These are phyloP conservation scores for Matsumyia berberina DNA, from an alignment of 2,888 invertebrate species.

Conservation along the genomic window DNA sequence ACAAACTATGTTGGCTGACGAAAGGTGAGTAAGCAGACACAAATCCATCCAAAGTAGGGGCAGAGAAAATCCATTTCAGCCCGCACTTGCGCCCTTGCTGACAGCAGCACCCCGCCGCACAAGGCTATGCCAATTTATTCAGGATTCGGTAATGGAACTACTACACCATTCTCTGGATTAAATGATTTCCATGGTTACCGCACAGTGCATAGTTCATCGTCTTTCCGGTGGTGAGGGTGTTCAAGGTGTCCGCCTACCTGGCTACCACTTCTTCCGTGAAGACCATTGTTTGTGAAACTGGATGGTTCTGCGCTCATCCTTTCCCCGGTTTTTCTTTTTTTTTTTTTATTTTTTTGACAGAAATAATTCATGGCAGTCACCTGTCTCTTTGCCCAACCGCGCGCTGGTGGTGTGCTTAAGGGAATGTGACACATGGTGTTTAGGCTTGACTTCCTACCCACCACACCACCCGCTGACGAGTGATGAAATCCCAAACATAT, in stretches of 20 bases:
- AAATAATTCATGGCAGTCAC: conserved; percentile 5
- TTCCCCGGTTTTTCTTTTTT: neutral
- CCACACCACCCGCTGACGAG: neutral
- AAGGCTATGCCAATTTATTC: conserved; percentile 46
- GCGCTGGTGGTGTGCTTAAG: conserved; percentile 44
- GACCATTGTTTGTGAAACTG: neutral
- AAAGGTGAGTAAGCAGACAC: neutral
- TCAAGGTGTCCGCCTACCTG: conserved; percentile 15
- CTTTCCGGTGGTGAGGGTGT: conserved; percentile 22
- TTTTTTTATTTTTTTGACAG: neutral
- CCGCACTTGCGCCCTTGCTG: conserved; percentile 53
- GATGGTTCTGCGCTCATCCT: neutral
- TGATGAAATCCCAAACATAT: neutral
- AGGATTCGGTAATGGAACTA: conserved; percentile 46
- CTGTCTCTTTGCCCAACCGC: conserved; percentile 28
- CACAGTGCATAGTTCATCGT: conserved; percentile 51
- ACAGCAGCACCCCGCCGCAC: conserved; percentile 25
- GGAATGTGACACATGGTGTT: conserved; percentile 37
- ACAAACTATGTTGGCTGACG: neutral
- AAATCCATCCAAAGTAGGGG: conserved; percentile 29
- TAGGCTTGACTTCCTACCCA: neutral
- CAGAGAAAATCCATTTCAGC: conserved; percentile 54
- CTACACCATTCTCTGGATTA: conserved; percentile 26
- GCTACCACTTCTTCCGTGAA: neutral
- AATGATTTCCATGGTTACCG: conserved; percentile 35